Evolutionary conservation across 2,888 invertebrate species (phyloP).

Genomic region (Drosophila mulleri): DNA sequence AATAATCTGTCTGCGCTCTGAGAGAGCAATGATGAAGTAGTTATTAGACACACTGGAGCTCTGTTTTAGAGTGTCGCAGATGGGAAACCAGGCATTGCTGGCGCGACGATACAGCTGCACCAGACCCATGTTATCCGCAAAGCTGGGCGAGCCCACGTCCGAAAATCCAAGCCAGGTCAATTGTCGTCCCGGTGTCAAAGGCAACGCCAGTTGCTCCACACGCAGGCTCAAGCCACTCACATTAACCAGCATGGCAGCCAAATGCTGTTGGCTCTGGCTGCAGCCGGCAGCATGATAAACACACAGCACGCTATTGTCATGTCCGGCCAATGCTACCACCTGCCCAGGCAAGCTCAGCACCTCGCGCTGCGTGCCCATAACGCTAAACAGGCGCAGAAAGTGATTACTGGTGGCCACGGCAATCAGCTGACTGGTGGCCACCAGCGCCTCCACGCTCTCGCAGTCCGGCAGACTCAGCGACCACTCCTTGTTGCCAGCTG

Average conservation of each 20-base stretch:
- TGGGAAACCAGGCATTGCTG: constrained; percentile 92
- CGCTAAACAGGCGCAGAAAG: constrained; percentile 92
- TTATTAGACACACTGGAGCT: constrained; percentile 89
- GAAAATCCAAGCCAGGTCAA: constrained; percentile 92
- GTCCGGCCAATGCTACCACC: constrained; percentile 89
- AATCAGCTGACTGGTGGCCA: constrained; percentile 90
- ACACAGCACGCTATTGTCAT: constrained; percentile 87
- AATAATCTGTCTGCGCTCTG: constrained; percentile 91
- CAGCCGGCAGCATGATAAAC: constrained; percentile 88
- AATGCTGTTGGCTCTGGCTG: constrained; percentile 86
- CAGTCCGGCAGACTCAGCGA: constrained; percentile 90
- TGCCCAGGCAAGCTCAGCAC: constrained; percentile 90
- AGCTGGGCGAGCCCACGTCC: constrained; percentile 92
- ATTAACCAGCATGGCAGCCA: constrained; percentile 86
- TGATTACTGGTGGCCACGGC: constrained; percentile 92
- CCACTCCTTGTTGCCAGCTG: constrained; percentile 94
- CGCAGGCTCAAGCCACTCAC: constrained; percentile 85
- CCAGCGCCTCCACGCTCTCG: constrained; percentile 90
- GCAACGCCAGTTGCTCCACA: constrained; percentile 87
- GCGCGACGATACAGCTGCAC: constrained; percentile 90
- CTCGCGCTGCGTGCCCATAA: constrained; percentile 94
- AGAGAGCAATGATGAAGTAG: constrained; percentile 91
- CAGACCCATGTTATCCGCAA: constrained; percentile 91
- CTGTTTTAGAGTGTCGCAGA: constrained; percentile 91
- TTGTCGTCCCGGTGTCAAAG: constrained; percentile 88